Base-by-base conservation (phyloP, 1,140 invertebrate species). In the Brachionus rotundiformis region DNA sequence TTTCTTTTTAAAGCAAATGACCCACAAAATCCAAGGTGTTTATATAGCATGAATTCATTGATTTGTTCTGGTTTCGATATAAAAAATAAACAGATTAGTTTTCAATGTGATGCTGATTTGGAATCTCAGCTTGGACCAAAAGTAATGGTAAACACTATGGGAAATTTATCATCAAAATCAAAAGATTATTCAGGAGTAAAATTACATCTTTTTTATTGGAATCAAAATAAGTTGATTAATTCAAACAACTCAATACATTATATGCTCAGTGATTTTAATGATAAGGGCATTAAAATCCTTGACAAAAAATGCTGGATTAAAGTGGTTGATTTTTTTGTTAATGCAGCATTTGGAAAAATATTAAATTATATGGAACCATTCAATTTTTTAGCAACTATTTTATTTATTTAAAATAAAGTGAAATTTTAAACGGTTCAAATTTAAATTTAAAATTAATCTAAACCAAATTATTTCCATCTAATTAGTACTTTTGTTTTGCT, bases 101-200 rank as follows among this genome's bases (percentile, higher is more conserved):
- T 63, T 63, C 11, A 63, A 63, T 63, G 61, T 63, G 61, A 63
- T 16, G 29, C 61, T 63, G 61, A 63, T 29, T 23, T 68, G n/a
- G 8, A 41, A 8, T 8, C 29, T 31, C 29, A 68, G 16, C 16
- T 19, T 31, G 33, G 29, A 33, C 2, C 16, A 36, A 36, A 68
- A 36, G 33, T 36, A 11, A 2, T 68, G 10, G 29, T 68, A n/a
- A n/a, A n/a, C n/a, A n/a, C n/a, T n/a, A n/a, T n/a, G n/a, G 63
- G 63, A 36, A 33, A 68, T 19, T 6, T 68, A 36, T n/a, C 11
- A 33, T 16, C 36, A 16, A 39, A 16, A 10, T n/a, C 29, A 68
- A 36, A 68, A 36, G 25, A 63, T 13, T 36, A 33, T 16, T 19
- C 29, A 31, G 36, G 13, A 68, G 11, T 68, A 33, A 68, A 68